phyloP scores from a whole-genome alignment of 2,888 invertebrate species.

The Stenodema calcarata region DNA sequence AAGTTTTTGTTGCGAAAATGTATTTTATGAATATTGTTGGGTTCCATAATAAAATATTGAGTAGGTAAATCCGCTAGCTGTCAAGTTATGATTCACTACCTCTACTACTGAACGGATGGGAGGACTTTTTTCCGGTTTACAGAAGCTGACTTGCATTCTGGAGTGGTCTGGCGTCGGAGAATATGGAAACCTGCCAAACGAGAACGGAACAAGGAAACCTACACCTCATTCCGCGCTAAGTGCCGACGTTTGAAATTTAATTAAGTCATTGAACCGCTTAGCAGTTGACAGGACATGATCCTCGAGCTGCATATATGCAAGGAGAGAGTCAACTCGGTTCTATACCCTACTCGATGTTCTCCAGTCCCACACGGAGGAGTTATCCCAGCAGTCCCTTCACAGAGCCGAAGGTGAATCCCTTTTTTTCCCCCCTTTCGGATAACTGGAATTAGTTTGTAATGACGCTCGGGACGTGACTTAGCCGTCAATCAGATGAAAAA shows the following conservation, averaged over 20 bases:
- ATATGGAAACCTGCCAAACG: conserved; percentile 26
- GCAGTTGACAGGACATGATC: conserved; percentile 14
- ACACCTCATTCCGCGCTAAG: not conserved
- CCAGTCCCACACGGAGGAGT: not conserved
- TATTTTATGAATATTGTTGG: too few species aligned
- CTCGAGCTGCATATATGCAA: not conserved
- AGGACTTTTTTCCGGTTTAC: too few species aligned
- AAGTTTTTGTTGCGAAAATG: too few species aligned
- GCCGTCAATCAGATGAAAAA: conserved; percentile 44
- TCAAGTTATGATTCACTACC: too few species aligned
- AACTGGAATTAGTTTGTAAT: conserved; percentile 47
- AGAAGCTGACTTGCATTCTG: not conserved
- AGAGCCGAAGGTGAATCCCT: not conserved
- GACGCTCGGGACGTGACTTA: conserved; percentile 38
- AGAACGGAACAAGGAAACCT: not conserved
- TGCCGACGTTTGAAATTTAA: not conserved
- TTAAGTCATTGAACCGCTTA: conserved; percentile 24
- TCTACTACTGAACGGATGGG: too few species aligned
- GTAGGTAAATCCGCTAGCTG: too few species aligned
- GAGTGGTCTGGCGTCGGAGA: not conserved
- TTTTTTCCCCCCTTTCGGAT: conserved; percentile 17
- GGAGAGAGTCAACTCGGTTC: not conserved
- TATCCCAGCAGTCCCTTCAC: not conserved
- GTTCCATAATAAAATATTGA: too few species aligned
- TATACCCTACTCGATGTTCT: not conserved